Base-by-base conservation (phyloP, 92 coral and sea anemone species). In the Siderastrea siderea region DNA sequence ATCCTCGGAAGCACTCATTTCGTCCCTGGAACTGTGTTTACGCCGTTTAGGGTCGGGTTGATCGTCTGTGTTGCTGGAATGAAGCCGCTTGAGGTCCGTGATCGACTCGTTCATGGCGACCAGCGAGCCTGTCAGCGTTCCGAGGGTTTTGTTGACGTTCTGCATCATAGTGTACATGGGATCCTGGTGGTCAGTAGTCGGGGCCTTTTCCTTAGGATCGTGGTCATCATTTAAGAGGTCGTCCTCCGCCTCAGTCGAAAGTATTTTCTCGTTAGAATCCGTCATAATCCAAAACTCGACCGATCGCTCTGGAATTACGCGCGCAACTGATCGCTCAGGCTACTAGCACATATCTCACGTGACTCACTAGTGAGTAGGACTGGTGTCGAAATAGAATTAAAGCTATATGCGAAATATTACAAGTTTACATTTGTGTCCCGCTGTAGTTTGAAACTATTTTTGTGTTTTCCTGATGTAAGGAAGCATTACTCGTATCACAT, bases 181-280 rank as follows among this genome's bases (percentile, higher is more conserved):
- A 62, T 78, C 71, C 16, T 45, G 52, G 51, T 26, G 67, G 80
- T 51, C 80, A 76, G 50, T 58, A 7, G 80, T 76, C 57, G 68
- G 82, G 71, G 82, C 62, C 71, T 78, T 78, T 45, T 78, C 82
- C 71, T 47, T 61, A 62, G 82, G 44, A 47, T 78, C 69, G 54
- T 60, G 69, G 43, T 78, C 82, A 78, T 60, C 82, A 44, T 45
- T 46, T 78, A 78, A 78, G 82, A 78, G 71, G 69, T 44, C 46
- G 15, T 78, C 70, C 82, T 47, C 82, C 47, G 71, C 71, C 71
- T 60, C 57, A 78, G 82, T 16, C 47, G 82, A 78, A 79, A 79
- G 84, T 79, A 46, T 63, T 79, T 79, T 59, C 57, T 64, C 46
- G 14, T 15, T 49, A 6, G 43, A 17, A 50, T 64, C 26, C 54